phyloP scores from a whole-genome alignment of 2,113 vertebrate species.

The Symphodus melops region DNA sequence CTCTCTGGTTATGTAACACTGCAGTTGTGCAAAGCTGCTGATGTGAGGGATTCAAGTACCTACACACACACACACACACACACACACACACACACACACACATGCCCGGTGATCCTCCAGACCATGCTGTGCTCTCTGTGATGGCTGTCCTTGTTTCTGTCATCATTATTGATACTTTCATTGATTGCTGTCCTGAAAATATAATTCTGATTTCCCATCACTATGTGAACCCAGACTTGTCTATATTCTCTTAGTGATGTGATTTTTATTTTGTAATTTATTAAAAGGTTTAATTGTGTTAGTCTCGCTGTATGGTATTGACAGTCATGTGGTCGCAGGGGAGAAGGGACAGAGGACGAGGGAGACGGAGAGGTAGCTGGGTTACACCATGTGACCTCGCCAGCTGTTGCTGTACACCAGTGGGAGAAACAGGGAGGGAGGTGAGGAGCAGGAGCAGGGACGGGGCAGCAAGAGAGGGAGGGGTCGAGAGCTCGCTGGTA shows the following conservation, averaged over 20 bases:
- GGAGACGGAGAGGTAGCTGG: conserved; percentile 58
- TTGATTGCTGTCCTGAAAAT: conserved; percentile 28
- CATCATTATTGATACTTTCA: conserved; percentile 36
- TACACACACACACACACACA: not conserved
- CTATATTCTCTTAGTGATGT: not conserved
- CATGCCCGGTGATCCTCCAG: conserved; percentile 23
- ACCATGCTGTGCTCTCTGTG: conserved; percentile 42
- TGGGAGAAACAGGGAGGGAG: conserved; percentile 59
- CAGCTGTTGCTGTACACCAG: conserved; percentile 79
- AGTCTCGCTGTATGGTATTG: not conserved
- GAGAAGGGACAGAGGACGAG: conserved; percentile 21
- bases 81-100: not conserved
- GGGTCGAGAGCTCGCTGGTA: conserved; percentile 46
- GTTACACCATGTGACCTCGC: conserved; percentile 72
- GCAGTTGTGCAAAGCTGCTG: conserved; percentile 82
- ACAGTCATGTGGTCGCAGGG: conserved; percentile 21
- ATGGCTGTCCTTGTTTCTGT: conserved; percentile 30
- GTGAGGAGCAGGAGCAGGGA: conserved; percentile 36
- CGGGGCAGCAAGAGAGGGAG: conserved; percentile 42
- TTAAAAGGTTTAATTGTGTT: not conserved
- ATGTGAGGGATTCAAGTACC: conserved; percentile 75
- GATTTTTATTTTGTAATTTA: not conserved
- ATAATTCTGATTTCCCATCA: conserved; percentile 4
- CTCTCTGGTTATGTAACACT: conserved; percentile 77
- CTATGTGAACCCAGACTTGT: not conserved